phyloP scores from a whole-genome alignment of 2,113 vertebrate species.

The Pseudorectes ferrugineus region DNA sequence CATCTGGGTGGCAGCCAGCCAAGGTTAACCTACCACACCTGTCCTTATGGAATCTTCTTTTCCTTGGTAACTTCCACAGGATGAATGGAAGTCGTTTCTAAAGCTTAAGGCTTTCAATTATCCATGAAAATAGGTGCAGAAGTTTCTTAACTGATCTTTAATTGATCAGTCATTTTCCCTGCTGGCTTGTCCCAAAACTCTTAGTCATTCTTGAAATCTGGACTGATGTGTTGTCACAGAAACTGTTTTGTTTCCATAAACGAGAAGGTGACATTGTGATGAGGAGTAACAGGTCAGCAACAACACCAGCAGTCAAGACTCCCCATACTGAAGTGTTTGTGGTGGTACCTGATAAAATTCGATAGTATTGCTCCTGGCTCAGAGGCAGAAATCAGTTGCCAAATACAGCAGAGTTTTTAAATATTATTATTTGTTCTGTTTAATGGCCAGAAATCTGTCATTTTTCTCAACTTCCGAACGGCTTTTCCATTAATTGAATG shows the following conservation, averaged over 20 bases:
- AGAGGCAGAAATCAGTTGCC: background rate
- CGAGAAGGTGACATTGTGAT: background rate
- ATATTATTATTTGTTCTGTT: background rate
- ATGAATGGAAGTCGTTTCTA: background rate
- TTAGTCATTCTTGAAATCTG: background rate
- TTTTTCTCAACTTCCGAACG: background rate
- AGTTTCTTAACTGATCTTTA: background rate
- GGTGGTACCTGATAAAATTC: background rate
- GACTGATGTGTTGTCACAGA: background rate
- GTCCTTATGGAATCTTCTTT: background rate
- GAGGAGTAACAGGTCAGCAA: background rate
- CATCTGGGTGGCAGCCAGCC: background rate
- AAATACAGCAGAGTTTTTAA: background rate
- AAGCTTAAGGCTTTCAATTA: background rate
- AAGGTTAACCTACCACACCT: background rate
- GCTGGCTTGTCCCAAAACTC: background rate
- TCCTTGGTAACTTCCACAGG: background rate
- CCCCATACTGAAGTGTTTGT: background rate
- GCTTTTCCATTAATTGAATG: background rate
- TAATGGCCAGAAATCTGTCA: background rate
- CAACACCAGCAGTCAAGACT: background rate
- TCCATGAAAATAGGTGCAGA: background rate
- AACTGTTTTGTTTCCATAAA: background rate
- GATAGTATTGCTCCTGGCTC: background rate
- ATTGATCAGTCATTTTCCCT: background rate